These are phyloP conservation scores for Donacobius atricapilla DNA, from an alignment of 2,113 vertebrate genomes.

Conservation along the genomic window DNA sequence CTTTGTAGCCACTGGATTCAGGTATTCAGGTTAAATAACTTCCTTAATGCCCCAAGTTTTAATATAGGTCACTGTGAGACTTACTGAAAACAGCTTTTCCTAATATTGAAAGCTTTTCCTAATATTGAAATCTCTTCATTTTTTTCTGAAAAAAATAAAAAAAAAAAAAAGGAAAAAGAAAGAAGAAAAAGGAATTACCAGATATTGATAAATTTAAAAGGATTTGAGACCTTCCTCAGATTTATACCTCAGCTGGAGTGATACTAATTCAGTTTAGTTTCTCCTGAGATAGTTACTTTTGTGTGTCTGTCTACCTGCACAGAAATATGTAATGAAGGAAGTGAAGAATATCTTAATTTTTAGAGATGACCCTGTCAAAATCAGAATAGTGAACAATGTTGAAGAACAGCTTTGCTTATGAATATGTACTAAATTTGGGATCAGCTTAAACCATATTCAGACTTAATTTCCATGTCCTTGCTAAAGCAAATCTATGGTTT, in stretches of 20 bases:
- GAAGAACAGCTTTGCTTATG: not conserved
- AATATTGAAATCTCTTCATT: not conserved
- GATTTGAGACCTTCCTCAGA: not conserved
- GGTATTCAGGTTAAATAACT: not conserved
- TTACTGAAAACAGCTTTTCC: not conserved
- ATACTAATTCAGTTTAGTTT: not conserved
- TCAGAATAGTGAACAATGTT: not conserved
- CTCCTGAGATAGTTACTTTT: not conserved
- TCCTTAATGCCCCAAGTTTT: not conserved
- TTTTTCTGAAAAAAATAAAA: not conserved
- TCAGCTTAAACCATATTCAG: not conserved
- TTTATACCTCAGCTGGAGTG: not conserved
- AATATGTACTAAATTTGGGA: not conserved
- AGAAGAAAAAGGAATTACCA: not conserved
- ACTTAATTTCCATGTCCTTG: not conserved
- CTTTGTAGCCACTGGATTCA: not conserved
- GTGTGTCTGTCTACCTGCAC: not conserved
- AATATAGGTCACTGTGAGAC: accelerated
- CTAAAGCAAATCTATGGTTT: not conserved
- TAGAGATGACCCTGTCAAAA: not conserved
- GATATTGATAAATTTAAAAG: not conserved
- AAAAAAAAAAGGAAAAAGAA: not conserved
- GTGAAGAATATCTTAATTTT: not conserved
- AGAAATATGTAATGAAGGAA: not conserved
- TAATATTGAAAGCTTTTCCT: not conserved